Conservation (phyloP, 1,140 invertebrate genomes). For the Aleiodes sp. region DNA sequence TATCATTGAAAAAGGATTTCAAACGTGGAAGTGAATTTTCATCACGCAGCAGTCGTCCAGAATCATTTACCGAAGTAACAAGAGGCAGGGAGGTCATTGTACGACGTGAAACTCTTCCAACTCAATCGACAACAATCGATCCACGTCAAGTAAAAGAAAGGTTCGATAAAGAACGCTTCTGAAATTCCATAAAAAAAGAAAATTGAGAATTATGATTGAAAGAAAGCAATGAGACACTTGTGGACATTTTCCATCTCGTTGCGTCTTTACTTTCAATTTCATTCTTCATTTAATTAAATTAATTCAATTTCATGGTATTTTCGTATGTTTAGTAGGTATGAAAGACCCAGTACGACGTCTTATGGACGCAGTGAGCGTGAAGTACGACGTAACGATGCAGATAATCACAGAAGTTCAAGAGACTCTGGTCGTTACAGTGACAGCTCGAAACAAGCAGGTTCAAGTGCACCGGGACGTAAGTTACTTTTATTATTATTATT, state of each 20-base stretch:
- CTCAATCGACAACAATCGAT: constrained; percentile 55
- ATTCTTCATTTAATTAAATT: neutral
- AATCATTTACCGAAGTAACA: constrained; percentile 57
- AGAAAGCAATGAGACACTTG: neutral
- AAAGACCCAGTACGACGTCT: constrained; percentile 52
- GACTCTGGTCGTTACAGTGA: constrained; percentile 58
- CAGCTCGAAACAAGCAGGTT: constrained; percentile 58
- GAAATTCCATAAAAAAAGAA: neutral
- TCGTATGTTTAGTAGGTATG: constrained; percentile 49
- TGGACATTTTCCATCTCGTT: neutral
- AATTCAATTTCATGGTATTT: constrained; percentile 29
- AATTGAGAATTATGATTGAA: neutral
- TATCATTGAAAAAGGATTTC: constrained; percentile 60
- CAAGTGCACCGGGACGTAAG: constrained; percentile 56
- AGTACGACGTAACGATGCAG: constrained; percentile 58
- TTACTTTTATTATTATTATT: constrained; percentile 31
- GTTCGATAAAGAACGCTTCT: constrained; percentile 34
- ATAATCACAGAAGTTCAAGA: constrained; percentile 59
- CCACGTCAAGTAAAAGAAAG: constrained; percentile 62
- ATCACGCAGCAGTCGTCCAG: constrained; percentile 57
- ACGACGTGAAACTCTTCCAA: constrained; percentile 53
- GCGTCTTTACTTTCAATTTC: neutral
- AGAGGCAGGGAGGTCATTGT: constrained; percentile 61
- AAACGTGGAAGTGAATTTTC: constrained; percentile 59
- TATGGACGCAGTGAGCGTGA: constrained; percentile 59